Evolutionary conservation across 2,888 invertebrate species (phyloP).

Genomic region (Lithophane socia): DNA sequence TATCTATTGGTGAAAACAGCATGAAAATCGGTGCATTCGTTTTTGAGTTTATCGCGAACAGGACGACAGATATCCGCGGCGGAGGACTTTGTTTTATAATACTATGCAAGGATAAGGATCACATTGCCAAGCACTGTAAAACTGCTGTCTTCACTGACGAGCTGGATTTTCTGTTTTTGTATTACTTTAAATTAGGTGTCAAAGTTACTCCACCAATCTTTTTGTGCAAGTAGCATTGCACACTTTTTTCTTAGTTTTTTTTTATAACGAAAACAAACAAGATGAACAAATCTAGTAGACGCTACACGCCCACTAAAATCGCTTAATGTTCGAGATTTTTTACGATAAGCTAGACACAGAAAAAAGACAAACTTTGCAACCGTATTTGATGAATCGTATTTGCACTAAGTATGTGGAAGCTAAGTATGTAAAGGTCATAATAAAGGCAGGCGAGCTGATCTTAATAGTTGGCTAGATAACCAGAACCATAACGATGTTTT

Average conservation of each 20-base stretch:
- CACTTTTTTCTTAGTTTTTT: slow-evolving; percentile 5
- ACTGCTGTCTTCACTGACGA: neutral
- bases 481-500: neutral
- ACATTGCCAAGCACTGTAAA: neutral
- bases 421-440: neutral
- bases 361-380: neutral
- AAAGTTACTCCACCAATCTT: neutral
- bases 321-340: slow-evolving; percentile 13
- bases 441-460: neutral
- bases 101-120: too few species aligned
- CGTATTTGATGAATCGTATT: slow-evolving; percentile 6
- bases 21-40: too few species aligned
- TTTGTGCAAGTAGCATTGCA: neutral
- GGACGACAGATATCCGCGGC: too few species aligned
- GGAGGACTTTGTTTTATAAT: too few species aligned
- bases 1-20: too few species aligned
- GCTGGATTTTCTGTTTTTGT: neutral
- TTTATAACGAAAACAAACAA: slow-evolving; percentile 3
- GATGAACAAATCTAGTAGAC: slow-evolving; percentile 1
- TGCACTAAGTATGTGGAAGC: neutral
- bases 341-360: slow-evolving; percentile 17
- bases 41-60: too few species aligned
- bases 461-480: neutral
- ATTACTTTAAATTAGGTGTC: slow-evolving; percentile 7
- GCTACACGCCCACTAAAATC: slow-evolving; percentile 33